These are phyloP conservation scores for Anaspis maculata DNA, from an alignment of 2,888 invertebrate species.

Conservation along the genomic window DNA sequence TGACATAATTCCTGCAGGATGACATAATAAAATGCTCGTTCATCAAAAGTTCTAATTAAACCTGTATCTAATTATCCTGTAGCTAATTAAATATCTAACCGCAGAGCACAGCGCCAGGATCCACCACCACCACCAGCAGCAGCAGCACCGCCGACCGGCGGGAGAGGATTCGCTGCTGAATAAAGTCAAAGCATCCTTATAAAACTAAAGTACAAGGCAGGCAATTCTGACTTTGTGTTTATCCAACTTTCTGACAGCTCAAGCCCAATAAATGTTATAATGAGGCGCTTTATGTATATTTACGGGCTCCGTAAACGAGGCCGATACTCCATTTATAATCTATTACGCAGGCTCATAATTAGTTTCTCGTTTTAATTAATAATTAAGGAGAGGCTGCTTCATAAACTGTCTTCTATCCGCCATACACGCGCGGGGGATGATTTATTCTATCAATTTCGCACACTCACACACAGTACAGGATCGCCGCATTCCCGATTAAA, in stretches of 20 bases:
- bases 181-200: slow-evolving; percentile 36
- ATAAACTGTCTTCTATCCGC: slow-evolving; percentile 21
- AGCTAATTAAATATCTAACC: slow-evolving; percentile 42
- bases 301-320: slow-evolving; percentile 32
- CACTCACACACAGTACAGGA: no score
- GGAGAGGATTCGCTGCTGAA: slow-evolving; percentile 33
- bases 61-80: slow-evolving; percentile 41
- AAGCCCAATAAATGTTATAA: slow-evolving; percentile 39
- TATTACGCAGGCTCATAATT: slow-evolving; percentile 39
- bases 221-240: slow-evolving; percentile 37
- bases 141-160: no score
- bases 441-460: slow-evolving; percentile 29
- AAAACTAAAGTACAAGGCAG: slow-evolving; percentile 38
- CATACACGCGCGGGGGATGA: slow-evolving; percentile 15
- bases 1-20: slow-evolving; percentile 22
- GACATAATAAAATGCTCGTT: slow-evolving; percentile 35
- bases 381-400: slow-evolving; percentile 36
- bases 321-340: slow-evolving; percentile 38
- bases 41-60: slow-evolving; percentile 45
- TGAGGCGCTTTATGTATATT: slow-evolving; percentile 35
- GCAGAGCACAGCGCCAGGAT: no score
- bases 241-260: slow-evolving; percentile 39
- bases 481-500: slow-evolving; percentile 20
- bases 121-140: no score
- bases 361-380: slow-evolving; percentile 42